These are phyloP conservation scores for Stratiomys singularior DNA, from an alignment of 2,888 invertebrate species.

Conservation along the genomic window DNA sequence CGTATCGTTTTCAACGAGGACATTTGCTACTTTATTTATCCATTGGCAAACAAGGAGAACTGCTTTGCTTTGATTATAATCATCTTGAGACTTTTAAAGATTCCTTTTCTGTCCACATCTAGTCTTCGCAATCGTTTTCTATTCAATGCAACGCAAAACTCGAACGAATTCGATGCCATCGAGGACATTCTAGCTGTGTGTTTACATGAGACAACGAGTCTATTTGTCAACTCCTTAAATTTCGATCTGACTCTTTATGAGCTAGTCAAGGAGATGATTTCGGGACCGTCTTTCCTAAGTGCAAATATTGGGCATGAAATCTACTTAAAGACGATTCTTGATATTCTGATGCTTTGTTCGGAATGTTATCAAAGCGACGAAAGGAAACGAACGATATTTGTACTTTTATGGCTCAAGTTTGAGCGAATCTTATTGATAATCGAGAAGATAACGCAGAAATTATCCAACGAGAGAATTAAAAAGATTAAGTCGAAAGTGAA, in stretches of 20 bases:
- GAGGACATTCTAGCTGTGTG: slow-evolving; percentile 67
- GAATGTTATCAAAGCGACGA: slow-evolving; percentile 67
- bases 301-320: slow-evolving; percentile 72
- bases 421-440: slow-evolving; percentile 69
- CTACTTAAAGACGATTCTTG: slow-evolving; percentile 68
- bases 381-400: slow-evolving; percentile 66
- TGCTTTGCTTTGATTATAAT: slow-evolving; percentile 71
- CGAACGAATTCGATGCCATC: slow-evolving; percentile 66
- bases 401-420: slow-evolving; percentile 74
- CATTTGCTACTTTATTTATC: slow-evolving; percentile 75
- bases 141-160: slow-evolving; percentile 57
- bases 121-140: slow-evolving; percentile 65
- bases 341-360: slow-evolving; percentile 68
- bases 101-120: slow-evolving; percentile 69
- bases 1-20: slow-evolving; percentile 74
- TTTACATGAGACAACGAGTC: slow-evolving; percentile 53
- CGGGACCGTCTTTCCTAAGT: slow-evolving; percentile 71
- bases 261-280: slow-evolving; percentile 67
- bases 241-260: slow-evolving; percentile 58
- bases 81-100: slow-evolving; percentile 69
- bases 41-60: slow-evolving; percentile 70
- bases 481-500: slow-evolving; percentile 67
- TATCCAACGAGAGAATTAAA: slow-evolving; percentile 57
- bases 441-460: slow-evolving; percentile 65
- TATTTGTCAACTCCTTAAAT: slow-evolving; percentile 33